Base-by-base conservation (phyloP, 2,888 invertebrate species). In the Pharmacophagus antenor region DNA sequence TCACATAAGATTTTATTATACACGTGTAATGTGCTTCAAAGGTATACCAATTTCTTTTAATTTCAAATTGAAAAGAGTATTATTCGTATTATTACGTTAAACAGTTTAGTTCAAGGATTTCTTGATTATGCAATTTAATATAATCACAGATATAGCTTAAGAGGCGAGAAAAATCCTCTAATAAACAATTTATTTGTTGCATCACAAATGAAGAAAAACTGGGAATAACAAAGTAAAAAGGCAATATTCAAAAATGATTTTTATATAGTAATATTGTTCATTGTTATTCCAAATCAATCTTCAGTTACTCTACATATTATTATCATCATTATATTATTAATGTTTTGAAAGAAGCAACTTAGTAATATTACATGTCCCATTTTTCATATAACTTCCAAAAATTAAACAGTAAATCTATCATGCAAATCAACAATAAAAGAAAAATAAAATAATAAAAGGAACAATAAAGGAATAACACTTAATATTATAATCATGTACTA, bases 101-200 rank as follows among this genome's bases (percentile, higher is more conserved):
- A 41, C 18, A 8, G 2, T 44, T 44, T 37, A 37, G 27, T 1
- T 10, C 1, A 27, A 10, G 3, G 8, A 8, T 27, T 4, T 27
- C 2, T 27, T 27, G 20, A 20, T 3, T 20, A 21, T 56, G 31
- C 37, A 46, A 22, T 18, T 42, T 72, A 76, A 77, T 68, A 70
- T 73, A 81, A 88, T 88, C 86, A 88, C 86, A 87, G 85, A 80
- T 80, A 77, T 76, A 81, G 77, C 72, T 72, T 70, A 70, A 67
- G 72, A 76, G 86, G 86, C 86, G 87, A 87, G 83, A 80, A 70
- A 59, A 46, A 65, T 55, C 60, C 56, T 65, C 25, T 20, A 18
- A 49, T 37, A 18, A 27, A 51, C n/a, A 51, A 20, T 20, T 18
- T 31, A n/a, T 21, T 47, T n/a, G 10, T 47, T 15, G 12, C 20